Percentiles rank a stretch among this genome's conserved stretches.
Evolutionary conservation across 2,797 vertebrate genomes (phyloP).

Genomic region (Tolypeutes matacus): DNA sequence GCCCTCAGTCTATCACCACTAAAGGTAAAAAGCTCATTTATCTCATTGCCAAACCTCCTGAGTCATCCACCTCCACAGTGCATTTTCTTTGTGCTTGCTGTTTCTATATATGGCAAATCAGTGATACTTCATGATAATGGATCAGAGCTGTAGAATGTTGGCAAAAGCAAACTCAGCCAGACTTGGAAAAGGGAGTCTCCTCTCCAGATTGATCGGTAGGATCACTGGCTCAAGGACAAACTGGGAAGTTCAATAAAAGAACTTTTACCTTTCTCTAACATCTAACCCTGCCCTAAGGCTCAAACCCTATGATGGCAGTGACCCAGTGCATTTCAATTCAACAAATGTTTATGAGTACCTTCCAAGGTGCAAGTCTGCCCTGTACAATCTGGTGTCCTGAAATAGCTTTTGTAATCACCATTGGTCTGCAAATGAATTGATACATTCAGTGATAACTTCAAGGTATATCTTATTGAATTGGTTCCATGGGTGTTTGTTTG

Average conservation of each 20-base stretch:
- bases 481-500: neutral
- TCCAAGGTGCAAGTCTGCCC: neutral
- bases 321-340: neutral
- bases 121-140: neutral
- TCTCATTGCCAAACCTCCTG: slow-evolving; percentile 59
- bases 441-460: neutral
- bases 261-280: neutral
- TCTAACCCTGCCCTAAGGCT: neutral
- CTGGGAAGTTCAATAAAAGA: neutral
- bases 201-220: neutral
- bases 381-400: neutral
- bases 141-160: neutral
- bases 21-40: slow-evolving; percentile 62
- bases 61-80: slow-evolving; percentile 63
- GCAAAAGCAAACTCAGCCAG: neutral
- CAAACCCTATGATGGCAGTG: neutral
- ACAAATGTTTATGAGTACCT: neutral
- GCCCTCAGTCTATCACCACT: slow-evolving; percentile 49
- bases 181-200: neutral
- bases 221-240: neutral
- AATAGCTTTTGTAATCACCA: neutral
- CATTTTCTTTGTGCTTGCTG: neutral
- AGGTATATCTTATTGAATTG: neutral
- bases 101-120: slow-evolving; percentile 66
- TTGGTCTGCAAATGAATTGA: neutral